A percentile compares a stretch with the other conserved stretches of the same genome.
These are phyloP conservation scores for Anthopleura xanthogrammica DNA, from an alignment of 92 coral and sea anemone species.

Conservation along the genomic window DNA sequence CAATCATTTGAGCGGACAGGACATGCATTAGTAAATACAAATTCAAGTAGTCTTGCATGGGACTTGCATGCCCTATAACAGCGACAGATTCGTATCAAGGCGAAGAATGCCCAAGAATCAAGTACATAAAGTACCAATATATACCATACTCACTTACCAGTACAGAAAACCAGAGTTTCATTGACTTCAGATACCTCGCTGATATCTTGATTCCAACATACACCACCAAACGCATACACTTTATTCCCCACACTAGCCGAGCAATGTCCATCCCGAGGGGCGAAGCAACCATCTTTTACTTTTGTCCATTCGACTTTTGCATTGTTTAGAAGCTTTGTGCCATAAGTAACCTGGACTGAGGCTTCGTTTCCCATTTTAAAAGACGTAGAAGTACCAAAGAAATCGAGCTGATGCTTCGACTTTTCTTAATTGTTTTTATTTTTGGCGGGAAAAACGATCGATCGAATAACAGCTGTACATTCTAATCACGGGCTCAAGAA, in stretches of 20 bases:
- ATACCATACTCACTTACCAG: slow-evolving; percentile 42
- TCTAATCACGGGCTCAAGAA: too few relatives aligned
- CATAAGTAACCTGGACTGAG: slow-evolving; percentile 60
- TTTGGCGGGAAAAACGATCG: too few relatives aligned
- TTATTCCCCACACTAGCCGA: slow-evolving; percentile 61
- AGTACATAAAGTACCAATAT: too few relatives aligned
- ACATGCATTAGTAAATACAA: too few relatives aligned
- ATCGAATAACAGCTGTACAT: too few relatives aligned
- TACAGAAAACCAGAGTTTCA: slow-evolving; percentile 63
- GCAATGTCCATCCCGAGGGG: slow-evolving; percentile 82
- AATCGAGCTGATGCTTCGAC: too few relatives aligned
- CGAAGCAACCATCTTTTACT: slow-evolving; percentile 41
- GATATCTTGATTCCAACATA: slow-evolving; percentile 58
- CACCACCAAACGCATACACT: slow-evolving; percentile 77
- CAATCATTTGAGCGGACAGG: too few relatives aligned
- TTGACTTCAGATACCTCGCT: slow-evolving; percentile 70
- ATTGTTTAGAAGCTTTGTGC: slow-evolving; percentile 61
- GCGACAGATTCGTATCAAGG: background rate
- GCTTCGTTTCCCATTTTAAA: slow-evolving; percentile 72
- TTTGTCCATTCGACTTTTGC: slow-evolving; percentile 60
- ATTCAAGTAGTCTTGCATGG: too few relatives aligned
- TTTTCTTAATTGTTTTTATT: too few relatives aligned
- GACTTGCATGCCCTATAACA: background rate
- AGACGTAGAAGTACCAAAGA: too few relatives aligned
- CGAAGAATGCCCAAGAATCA: too few relatives aligned